Base-by-base conservation (phyloP, 2,113 vertebrate species). In the Tupaia tana region DNA sequence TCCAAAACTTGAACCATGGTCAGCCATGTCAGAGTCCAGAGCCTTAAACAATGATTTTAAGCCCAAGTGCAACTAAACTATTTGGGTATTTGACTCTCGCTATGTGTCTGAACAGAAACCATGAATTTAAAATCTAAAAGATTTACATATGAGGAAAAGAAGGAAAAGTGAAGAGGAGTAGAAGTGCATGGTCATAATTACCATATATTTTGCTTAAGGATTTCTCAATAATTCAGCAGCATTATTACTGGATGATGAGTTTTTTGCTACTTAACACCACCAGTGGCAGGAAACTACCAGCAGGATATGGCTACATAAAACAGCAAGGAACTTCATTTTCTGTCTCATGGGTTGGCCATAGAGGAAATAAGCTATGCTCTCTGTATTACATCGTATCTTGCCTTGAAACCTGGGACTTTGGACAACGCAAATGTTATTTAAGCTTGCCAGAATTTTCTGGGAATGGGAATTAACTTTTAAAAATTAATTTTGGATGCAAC, bases 211-310 rank as follows among this genome's bases (percentile, higher is more conserved):
- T 80, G 79, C 70, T 66, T 93, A 91, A 84, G 43, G 34, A 81
- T 59, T 93, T 86, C 24, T 85, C 56, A 94, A 77, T 75, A 89
- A 91, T 63, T 95, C 59, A 93, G 86, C 31, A 94, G 86, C 58
- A 69, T 66, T 64, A 69, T 83, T 94, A 95, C 92, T 6, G 56
- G 74, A 94, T 29, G 52, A 89, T 67, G 34, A 66, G 10, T 18
- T 81, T 89, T 71, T 81, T 91, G 66, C 69, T 89, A 66, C 58
- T 84, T 91, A 91, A 87, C 7, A 25, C 69, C 31, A 87, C 29
- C 8, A 19, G 67, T 91, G 82, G 31, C 78, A 34, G 89, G 29
- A 67, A 91, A 80, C 43, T 87, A 58, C 16, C 63, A 61, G 93
- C 19, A 87, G 84, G 86, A 19, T 31, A 79, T 7, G 12, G 27